These are phyloP conservation scores for Spheniscus mendiculus DNA, from an alignment of 2,113 vertebrate species.

Conservation along the genomic window DNA sequence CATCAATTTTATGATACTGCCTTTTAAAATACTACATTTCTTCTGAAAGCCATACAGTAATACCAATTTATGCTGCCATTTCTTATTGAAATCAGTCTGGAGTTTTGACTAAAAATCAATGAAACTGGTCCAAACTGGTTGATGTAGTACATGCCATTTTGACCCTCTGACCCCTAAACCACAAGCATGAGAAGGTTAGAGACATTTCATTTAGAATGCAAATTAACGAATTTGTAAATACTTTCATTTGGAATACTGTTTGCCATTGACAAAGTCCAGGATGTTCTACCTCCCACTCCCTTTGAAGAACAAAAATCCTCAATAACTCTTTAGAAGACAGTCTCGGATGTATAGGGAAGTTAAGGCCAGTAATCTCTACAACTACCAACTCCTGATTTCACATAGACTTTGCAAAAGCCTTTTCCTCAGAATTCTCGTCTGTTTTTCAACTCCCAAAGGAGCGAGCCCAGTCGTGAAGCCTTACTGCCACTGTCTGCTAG, in stretches of 20 bases:
- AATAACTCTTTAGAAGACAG: background rate
- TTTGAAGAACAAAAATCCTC: background rate
- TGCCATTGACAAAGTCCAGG: background rate
- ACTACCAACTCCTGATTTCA: background rate
- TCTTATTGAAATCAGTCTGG: background rate
- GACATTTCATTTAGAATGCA: background rate
- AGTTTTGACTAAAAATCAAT: background rate
- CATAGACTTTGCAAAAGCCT: background rate
- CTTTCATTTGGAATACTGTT: background rate
- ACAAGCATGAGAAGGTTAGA: background rate
- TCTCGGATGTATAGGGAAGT: background rate
- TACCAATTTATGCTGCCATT: background rate
- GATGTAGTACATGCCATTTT: background rate
- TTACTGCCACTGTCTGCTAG: background rate
- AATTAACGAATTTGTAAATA: background rate
- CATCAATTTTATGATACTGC: background rate
- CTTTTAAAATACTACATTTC: background rate
- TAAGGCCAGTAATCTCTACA: background rate
- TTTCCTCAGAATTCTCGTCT: background rate
- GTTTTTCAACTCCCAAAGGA: background rate
- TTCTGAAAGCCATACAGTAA: background rate
- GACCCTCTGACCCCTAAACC: background rate
- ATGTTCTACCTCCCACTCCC: background rate
- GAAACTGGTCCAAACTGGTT: background rate
- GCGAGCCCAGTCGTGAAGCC: too few relatives aligned